phyloP scores from a whole-genome alignment of 2,888 invertebrate genomes.

The Eupsilia transversa region DNA sequence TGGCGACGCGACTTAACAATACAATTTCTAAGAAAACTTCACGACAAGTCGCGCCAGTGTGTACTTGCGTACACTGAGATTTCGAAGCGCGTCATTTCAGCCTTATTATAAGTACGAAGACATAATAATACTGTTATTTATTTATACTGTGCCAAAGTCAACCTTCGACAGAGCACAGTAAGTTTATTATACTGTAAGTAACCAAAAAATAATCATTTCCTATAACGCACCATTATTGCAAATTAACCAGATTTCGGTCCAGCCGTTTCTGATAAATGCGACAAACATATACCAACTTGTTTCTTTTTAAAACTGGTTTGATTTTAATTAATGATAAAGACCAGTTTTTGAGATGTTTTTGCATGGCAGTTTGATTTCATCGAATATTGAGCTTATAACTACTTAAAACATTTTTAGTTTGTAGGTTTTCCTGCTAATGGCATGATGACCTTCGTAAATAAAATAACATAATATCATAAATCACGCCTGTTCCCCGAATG shows the following conservation, averaged over 20 bases:
- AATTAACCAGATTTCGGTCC: constrained; percentile 5
- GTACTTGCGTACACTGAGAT: too few relatives aligned
- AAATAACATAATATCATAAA: neutral
- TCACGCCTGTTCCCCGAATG: neutral
- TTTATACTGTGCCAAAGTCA: too few relatives aligned
- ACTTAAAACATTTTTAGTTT: neutral
- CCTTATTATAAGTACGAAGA: too few relatives aligned
- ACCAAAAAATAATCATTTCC: constrained; percentile 1
- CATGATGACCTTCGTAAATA: neutral
- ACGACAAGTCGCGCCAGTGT: too few relatives aligned
- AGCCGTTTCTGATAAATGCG: neutral
- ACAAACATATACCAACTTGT: constrained; percentile 9
- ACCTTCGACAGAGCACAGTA: too few relatives aligned
- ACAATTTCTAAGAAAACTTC: too few relatives aligned
- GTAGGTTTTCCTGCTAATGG: constrained; percentile 5
- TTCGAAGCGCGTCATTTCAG: too few relatives aligned
- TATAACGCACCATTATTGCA: neutral
- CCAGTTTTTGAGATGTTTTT: constrained; percentile 7
- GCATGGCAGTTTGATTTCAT: neutral
- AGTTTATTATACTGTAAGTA: too few relatives aligned
- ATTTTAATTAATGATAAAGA: neutral
- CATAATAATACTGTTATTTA: too few relatives aligned
- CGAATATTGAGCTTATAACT: neutral
- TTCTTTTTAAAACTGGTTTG: constrained; percentile 22
- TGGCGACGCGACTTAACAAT: too few relatives aligned